phyloP scores from a whole-genome alignment of 2,113 vertebrate species.

The Ivindomyrus marchei region DNA sequence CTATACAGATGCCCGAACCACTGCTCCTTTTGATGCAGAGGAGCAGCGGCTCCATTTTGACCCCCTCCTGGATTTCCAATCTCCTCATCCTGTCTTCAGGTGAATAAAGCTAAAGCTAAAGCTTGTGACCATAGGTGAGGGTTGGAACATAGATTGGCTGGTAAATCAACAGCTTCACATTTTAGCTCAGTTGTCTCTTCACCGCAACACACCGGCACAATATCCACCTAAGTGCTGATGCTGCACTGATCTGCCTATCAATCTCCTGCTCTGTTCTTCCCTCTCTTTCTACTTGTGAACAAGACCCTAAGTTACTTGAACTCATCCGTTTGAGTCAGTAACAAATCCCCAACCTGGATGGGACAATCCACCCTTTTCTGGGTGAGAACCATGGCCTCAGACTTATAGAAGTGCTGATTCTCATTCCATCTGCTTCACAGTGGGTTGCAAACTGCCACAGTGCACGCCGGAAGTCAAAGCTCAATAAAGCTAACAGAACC shows the following conservation, averaged over 20 bases:
- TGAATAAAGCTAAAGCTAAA: neutral
- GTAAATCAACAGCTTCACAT: neutral
- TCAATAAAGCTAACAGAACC: neutral
- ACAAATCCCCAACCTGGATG: neutral
- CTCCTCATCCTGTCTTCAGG: neutral
- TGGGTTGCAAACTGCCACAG: neutral
- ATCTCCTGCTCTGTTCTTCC: neutral
- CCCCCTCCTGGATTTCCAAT: neutral
- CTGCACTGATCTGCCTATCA: neutral
- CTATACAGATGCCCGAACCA: neutral
- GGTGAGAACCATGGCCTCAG: neutral
- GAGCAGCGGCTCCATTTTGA: neutral
- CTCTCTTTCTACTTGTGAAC: neutral
- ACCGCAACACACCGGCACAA: neutral
- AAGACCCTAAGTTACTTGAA: neutral
- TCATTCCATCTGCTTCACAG: neutral
- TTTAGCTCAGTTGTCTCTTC: neutral
- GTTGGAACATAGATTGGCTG: neutral
- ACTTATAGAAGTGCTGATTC: neutral
- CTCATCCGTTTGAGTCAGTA: neutral
- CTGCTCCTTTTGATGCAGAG: neutral
- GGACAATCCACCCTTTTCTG: neutral
- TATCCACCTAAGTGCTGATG: neutral
- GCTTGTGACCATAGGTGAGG: neutral
- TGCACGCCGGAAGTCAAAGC: neutral